phyloP scores from a whole-genome alignment of 2,797 vertebrate species.

The Decapterus maruadsi region DNA sequence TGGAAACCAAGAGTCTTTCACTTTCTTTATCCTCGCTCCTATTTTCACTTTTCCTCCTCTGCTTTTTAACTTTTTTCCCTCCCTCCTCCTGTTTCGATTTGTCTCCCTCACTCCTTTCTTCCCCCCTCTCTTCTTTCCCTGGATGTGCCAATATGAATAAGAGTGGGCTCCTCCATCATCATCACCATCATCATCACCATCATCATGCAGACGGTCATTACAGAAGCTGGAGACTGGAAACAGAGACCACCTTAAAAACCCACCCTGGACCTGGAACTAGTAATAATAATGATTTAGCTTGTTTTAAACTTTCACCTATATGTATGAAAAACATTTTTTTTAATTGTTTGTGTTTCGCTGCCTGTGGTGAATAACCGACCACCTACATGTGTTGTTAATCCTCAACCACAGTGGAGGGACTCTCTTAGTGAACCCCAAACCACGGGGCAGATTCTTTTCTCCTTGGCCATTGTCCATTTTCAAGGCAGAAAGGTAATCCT shows the following conservation, averaged over 20 bases:
- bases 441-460: conserved; percentile 23
- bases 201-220: neutral
- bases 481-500: conserved; percentile 67
- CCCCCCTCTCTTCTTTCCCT: conserved; percentile 18
- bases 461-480: conserved; percentile 54
- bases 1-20: conserved; percentile 57
- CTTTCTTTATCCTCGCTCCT: too few species aligned
- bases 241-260: neutral
- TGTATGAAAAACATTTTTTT: too few species aligned
- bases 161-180: neutral
- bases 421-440: conserved; percentile 51
- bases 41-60: neutral
- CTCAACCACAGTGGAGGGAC: conserved; percentile 41
- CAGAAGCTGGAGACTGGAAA: neutral
- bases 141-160: neutral
- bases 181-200: neutral
- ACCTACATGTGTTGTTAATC: conserved; percentile 62
- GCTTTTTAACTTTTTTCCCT: conserved; percentile 4
- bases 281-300: too few species aligned
- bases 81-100: neutral
- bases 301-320: too few species aligned
- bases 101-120: neutral
- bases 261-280: too few species aligned
- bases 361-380: conserved; percentile 39
- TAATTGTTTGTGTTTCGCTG: neutral